Evolutionary conservation across 2,113 vertebrate species (phyloP), one percentile per base, ranked within the genome.

Genomic region (Epinephelus fuscoguttatus): DNA sequence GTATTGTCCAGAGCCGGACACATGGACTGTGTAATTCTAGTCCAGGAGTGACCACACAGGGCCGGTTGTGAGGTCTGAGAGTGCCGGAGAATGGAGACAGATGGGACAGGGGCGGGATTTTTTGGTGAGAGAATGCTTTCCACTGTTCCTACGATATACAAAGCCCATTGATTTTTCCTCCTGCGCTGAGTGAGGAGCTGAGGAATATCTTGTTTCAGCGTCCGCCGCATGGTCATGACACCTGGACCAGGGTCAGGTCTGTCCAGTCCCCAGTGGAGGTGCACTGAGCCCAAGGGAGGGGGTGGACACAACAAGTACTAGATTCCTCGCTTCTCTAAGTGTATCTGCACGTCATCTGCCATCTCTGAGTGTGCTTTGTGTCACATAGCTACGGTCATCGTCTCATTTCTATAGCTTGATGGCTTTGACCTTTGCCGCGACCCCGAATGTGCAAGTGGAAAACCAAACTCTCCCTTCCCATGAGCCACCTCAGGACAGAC

Each of bases 131-230:
- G 92, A 94, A 94, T 91, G 91, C 85, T 88, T 78, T 88, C 82
- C 90, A 86, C 91, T 94, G 94, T 94, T 95, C 88, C 66, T 60
- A 42, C 18, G 61, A 59, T 18, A 88, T 80, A 94, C 92, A 94
- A 94, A 94, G 93, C 86, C 91, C 93, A 96, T 96, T 95, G 95
- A 96, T 96, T 95, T 94, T 56, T 57, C 15, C 61, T 50, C 76
- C 17, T 68, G 84, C 56, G 92, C 70, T 84, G 89, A 94, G 85
- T 83, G 91, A 94, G 73, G 74, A 86, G 82, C 79, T 52, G 70
- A 79, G 81, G 82, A 91, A 92, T 91, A 95, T 96, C 94, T 87
- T 23, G 71, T 96, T 96, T 95, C 95, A 94, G 85, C 61, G 85
- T 81, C 91, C 86, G 59, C 84, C 83, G 82, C 79, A 73, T 85